Percentiles rank a stretch among this genome's conserved stretches.
Conservation (phyloP, 2,113 vertebrate species). For the Sarotherodon lohbergeri region DNA sequence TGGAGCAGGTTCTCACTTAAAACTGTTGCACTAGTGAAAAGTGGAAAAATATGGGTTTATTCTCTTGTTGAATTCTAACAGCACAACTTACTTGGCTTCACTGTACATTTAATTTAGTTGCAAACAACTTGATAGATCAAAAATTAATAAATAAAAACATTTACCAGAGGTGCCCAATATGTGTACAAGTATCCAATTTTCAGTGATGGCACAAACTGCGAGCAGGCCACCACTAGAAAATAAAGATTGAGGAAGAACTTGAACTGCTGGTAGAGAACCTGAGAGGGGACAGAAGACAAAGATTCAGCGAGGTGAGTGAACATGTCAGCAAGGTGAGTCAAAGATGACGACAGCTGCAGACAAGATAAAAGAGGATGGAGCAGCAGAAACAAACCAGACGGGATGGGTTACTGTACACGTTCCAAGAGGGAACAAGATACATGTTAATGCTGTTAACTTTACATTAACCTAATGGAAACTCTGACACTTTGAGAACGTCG, state of each 20-base stretch:
- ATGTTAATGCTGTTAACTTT: constrained; percentile 13
- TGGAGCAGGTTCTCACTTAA: background rate
- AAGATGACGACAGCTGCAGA: constrained; percentile 26
- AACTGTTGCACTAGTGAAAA: background rate
- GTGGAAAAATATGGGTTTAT: background rate
- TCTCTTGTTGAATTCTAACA: rapidly evolving
- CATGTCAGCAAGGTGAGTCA: constrained; percentile 21
- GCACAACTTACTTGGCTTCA: background rate
- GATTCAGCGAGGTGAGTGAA: background rate
- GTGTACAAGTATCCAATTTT: constrained; percentile 99
- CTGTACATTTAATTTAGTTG: background rate
- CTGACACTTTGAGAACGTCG: constrained; percentile 9
- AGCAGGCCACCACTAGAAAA: constrained; percentile 95
- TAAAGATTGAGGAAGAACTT: constrained; percentile 99
- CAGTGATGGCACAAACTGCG: constrained; percentile 90
- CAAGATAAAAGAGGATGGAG: constrained; percentile 25
- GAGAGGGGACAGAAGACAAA: constrained; percentile 52
- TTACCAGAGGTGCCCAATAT: constrained; percentile 98
- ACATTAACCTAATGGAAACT: constrained; percentile 61
- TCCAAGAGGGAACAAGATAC: constrained; percentile 29
- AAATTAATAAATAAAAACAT: background rate
- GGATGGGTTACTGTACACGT: constrained; percentile 32
- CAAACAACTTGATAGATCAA: background rate
- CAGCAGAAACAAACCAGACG: background rate
- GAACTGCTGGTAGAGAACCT: constrained; percentile 99